A percentile compares a stretch with the other conserved stretches of the same genome.
Conservation (phyloP, 2,113 vertebrate species). For the Cepphus grylle region DNA sequence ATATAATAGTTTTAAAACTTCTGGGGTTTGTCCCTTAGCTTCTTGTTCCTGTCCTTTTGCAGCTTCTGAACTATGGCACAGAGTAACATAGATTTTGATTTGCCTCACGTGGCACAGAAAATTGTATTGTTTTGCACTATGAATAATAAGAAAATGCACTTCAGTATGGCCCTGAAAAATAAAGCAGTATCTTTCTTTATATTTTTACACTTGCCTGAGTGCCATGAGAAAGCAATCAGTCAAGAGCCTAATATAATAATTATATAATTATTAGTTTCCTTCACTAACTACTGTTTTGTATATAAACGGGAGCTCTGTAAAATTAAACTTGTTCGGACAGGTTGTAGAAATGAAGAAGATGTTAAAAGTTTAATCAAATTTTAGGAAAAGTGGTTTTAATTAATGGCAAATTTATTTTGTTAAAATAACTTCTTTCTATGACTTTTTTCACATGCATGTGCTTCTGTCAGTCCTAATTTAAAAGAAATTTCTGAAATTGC, state of each 20-base stretch:
- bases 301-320: neutral
- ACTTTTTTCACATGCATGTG: neutral
- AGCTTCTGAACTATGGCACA: neutral
- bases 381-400: neutral
- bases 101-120: neutral
- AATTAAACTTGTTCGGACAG: neutral
- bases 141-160: neutral
- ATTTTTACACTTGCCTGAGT: neutral
- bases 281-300: neutral
- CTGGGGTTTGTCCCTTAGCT: neutral
- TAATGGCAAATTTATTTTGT: neutral
- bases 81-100: neutral
- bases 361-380: neutral
- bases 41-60: neutral
- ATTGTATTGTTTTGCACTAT: neutral
- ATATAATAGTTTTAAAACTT: neutral
- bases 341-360: neutral
- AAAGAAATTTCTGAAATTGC: neutral
- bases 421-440: neutral
- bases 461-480: neutral
- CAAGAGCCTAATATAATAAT: neutral
- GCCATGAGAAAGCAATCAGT: neutral
- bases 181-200: neutral
- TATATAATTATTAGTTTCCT: neutral
- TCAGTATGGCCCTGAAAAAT: neutral